phyloP scores from a whole-genome alignment of 2,888 invertebrate genomes.

The Standfussiana lucernea region DNA sequence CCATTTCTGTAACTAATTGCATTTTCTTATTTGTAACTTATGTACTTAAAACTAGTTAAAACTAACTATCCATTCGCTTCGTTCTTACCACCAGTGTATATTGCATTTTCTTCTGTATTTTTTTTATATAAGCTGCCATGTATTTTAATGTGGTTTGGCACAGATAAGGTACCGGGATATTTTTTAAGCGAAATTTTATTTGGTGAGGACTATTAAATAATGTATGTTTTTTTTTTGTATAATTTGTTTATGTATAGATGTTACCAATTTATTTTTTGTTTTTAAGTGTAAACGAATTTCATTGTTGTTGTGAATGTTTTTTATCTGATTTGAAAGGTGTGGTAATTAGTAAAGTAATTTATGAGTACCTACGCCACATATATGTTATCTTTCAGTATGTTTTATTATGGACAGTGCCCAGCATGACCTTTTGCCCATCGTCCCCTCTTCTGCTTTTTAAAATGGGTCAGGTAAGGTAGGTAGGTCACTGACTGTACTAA shows the following conservation, averaged over 20 bases:
- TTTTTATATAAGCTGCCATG: conserved; percentile 57
- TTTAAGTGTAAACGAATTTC: conserved; percentile 51
- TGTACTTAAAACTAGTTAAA: conserved; percentile 67
- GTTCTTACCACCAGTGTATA: conserved; percentile 44
- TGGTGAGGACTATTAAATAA: conserved; percentile 45
- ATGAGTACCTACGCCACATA: not conserved
- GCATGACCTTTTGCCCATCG: not conserved
- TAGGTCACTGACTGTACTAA: not conserved
- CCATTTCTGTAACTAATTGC: conserved; percentile 59
- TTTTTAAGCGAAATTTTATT: conserved; percentile 55
- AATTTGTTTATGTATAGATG: conserved; percentile 52
- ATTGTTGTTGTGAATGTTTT: conserved; percentile 68
- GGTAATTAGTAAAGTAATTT: conserved; percentile 4
- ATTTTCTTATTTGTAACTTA: conserved; percentile 61
- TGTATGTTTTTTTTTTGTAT: conserved; percentile 44
- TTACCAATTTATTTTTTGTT: conserved; percentile 58
- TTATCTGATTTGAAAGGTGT: conserved; percentile 22
- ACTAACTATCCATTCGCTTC: conserved; percentile 38
- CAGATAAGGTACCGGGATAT: conserved; percentile 46
- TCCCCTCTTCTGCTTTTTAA: not conserved
- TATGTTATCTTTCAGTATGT: conserved; percentile 15
- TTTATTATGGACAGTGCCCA: not conserved
- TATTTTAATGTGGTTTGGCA: conserved; percentile 41
- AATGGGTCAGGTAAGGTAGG: not conserved
- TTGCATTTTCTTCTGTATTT: conserved; percentile 50